Conservation (phyloP, 2,888 invertebrate species). For the Fragum fragum region DNA sequence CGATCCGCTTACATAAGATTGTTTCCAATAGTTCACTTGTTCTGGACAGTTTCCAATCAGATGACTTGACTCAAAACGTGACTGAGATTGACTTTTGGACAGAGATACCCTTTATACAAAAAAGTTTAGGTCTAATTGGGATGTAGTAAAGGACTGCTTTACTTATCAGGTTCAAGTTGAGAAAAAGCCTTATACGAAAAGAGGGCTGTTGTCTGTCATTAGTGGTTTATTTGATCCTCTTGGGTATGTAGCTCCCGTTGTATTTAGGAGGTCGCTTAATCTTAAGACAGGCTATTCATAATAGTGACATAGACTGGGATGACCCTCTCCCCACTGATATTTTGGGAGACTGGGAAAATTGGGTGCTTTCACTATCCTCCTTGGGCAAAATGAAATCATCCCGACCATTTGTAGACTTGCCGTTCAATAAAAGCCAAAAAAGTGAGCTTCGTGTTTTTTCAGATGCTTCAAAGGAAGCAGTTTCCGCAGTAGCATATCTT, state of each 20-base stretch:
- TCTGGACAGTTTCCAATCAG: conserved; percentile 3
- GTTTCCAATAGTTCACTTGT: conserved; percentile 29
- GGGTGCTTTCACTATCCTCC: conserved; percentile 10
- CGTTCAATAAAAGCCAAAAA: background rate
- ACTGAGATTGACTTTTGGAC: no score
- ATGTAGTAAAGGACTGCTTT: no score
- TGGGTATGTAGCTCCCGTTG: conserved; percentile 36
- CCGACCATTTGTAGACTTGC: background rate
- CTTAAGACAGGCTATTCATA: conserved; percentile 17
- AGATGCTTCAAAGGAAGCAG: no score
- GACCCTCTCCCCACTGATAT: no score
- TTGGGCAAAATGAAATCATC: conserved; percentile 7
- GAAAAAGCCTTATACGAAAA: no score
- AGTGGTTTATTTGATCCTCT: conserved; percentile 34
- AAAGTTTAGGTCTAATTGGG: no score
- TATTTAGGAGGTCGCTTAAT: conserved; percentile 33
- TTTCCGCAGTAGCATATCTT: conserved; percentile 13
- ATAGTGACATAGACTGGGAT: no score
- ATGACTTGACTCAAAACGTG: conserved; percentile 26
- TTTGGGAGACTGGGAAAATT: conserved; percentile 15
- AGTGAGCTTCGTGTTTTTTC: conserved; percentile 2
- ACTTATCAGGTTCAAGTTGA: no score
- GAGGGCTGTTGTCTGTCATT: no score
- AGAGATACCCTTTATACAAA: no score
- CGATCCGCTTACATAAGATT: conserved; percentile 37